phyloP scores from a whole-genome alignment of 1,140 invertebrate genomes.

The Agraylea sexmaculata region DNA sequence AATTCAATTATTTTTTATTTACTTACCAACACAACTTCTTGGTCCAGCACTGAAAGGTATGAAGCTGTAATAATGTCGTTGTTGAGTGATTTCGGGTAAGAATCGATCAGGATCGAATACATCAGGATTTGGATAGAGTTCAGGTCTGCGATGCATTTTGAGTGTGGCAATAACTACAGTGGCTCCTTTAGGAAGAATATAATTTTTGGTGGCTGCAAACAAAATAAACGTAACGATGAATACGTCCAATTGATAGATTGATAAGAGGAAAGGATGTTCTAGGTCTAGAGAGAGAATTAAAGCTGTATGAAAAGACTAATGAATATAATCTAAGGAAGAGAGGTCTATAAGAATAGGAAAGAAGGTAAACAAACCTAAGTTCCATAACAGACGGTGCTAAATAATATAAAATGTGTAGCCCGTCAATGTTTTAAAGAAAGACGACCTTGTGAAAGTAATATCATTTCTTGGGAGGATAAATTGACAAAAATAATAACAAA shows the following conservation, averaged over 20 bases:
- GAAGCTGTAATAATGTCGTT: constrained; percentile 72
- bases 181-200: constrained; percentile 50
- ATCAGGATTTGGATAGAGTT: constrained; percentile 64
- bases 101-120: constrained; percentile 79
- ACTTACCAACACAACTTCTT: constrained; percentile 68
- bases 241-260: no score
- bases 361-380: no score
- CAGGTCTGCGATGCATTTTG: constrained; percentile 55
- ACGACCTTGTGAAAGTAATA: no score
- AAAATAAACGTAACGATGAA: no score
- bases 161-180: constrained; percentile 53
- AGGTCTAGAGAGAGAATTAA: not conserved
- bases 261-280: no score
- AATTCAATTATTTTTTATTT: not conserved
- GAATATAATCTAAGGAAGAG: no score
- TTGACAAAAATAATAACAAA: no score
- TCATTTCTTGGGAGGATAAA: no score
- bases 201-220: constrained; percentile 36
- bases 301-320: not conserved
- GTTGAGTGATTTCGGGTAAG: constrained; percentile 59
- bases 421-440: no score
- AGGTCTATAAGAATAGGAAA: no score
- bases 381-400: no score
- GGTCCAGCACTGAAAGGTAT: constrained; percentile 80
- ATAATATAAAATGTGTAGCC: no score